Evolutionary conservation across 2,113 vertebrate species (phyloP).

Genomic region (Cyanocitta stelleri): DNA sequence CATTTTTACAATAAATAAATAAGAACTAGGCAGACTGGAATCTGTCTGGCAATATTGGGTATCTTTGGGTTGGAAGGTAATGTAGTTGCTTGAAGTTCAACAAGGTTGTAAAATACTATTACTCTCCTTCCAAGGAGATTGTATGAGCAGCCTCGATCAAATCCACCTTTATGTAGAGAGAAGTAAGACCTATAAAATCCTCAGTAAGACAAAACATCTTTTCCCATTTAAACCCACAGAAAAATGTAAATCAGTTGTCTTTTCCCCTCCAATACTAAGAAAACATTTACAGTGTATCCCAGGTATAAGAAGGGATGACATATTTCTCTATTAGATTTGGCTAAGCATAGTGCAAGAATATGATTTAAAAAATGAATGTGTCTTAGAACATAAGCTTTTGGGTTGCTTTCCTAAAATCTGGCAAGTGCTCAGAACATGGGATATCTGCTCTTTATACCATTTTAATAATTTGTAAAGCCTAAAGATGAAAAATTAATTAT

Average conservation of each 20-base stretch:
- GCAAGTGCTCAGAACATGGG: background rate
- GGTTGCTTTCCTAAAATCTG: background rate
- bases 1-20: background rate
- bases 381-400: background rate
- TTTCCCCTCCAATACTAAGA: background rate
- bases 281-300: background rate
- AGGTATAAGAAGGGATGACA: background rate
- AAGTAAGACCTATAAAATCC: background rate
- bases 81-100: background rate
- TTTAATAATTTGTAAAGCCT: background rate
- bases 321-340: background rate
- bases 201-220: background rate
- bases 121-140: background rate
- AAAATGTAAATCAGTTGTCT: background rate
- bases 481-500: background rate
- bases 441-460: background rate
- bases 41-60: background rate
- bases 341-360: background rate
- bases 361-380: background rate
- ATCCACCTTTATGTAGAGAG: background rate
- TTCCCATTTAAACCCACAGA: background rate
- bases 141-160: background rate
- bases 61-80: background rate
- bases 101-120: background rate
- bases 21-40: background rate